phyloP scores from a whole-genome alignment of 2,888 invertebrate species.

The Rhagonycha fulva region DNA sequence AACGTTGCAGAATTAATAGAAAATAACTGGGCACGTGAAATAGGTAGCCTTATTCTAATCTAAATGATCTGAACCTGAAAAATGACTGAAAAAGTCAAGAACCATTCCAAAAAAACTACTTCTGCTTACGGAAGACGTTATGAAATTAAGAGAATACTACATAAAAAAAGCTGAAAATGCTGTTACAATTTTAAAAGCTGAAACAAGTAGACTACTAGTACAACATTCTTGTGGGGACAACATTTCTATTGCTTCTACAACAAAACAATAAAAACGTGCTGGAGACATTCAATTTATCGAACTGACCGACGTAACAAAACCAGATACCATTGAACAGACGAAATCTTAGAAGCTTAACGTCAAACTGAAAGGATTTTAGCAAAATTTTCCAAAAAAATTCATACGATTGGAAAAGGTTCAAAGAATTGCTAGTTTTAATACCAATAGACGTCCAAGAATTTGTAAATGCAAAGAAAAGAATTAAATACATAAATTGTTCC shows the following conservation, averaged over 20 bases:
- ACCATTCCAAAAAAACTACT: conserved; percentile 5
- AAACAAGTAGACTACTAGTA: conserved; percentile 6
- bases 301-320: conserved; percentile 3
- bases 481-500: neutral
- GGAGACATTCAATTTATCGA: conserved; percentile 17
- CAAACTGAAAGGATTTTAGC: conserved; percentile 11
- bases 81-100: conserved; percentile 12
- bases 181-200: neutral
- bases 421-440: conserved; percentile 13
- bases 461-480: conserved; percentile 4
- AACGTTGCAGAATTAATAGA: conserved; percentile 1
- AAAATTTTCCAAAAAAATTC: conserved; percentile 15
- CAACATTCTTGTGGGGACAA: conserved; percentile 12
- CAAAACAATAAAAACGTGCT: conserved; percentile 12
- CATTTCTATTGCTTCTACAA: conserved; percentile 10
- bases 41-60: conserved; percentile 11
- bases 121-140: conserved; percentile 13
- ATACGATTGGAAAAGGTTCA: conserved; percentile 13
- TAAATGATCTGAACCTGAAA: conserved; percentile 8
- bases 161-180: conserved; percentile 9
- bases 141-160: conserved; percentile 11
- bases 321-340: conserved; percentile 14
- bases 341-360: conserved; percentile 2
- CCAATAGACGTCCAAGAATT: neutral
- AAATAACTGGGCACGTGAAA: conserved; percentile 13